phyloP scores from a whole-genome alignment of 2,113 vertebrate species.

The Sula dactylatra region DNA sequence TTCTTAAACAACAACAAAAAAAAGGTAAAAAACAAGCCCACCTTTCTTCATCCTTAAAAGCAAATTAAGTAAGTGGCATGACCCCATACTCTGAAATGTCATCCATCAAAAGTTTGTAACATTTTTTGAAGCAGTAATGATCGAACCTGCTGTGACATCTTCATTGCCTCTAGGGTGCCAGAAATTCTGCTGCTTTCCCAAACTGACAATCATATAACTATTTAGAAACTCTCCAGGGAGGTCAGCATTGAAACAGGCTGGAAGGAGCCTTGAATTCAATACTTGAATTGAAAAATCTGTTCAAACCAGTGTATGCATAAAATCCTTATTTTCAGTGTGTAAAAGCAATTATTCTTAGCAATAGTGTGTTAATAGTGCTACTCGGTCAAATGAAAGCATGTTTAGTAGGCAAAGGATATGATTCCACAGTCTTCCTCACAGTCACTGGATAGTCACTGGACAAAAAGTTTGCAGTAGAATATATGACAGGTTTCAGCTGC shows the following conservation, averaged over 20 bases:
- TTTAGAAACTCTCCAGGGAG: slow-evolving; percentile 8
- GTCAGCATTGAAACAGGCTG: not conserved
- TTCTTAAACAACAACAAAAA: not conserved
- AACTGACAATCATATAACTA: not conserved
- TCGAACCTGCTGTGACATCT: not conserved
- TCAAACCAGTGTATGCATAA: not conserved
- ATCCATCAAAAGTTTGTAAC: not conserved
- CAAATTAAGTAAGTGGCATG: not conserved
- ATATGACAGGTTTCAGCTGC: not conserved
- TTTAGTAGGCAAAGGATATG: not conserved
- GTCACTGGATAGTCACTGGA: not conserved
- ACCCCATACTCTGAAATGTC: not conserved
- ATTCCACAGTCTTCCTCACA: not conserved
- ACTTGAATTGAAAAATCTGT: not conserved
- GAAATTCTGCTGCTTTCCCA: slow-evolving; percentile 35
- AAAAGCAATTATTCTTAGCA: not conserved
- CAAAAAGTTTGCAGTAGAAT: not conserved
- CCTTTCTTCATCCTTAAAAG: not conserved
- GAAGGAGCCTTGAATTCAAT: not conserved
- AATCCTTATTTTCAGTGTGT: not conserved
- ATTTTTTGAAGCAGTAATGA: not conserved
- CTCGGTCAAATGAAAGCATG: not conserved
- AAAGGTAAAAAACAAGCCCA: not conserved
- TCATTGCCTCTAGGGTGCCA: not conserved
- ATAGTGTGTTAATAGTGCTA: not conserved